phyloP scores from a whole-genome alignment of 1,140 invertebrate genomes.

The Ostrea denselamellosa region DNA sequence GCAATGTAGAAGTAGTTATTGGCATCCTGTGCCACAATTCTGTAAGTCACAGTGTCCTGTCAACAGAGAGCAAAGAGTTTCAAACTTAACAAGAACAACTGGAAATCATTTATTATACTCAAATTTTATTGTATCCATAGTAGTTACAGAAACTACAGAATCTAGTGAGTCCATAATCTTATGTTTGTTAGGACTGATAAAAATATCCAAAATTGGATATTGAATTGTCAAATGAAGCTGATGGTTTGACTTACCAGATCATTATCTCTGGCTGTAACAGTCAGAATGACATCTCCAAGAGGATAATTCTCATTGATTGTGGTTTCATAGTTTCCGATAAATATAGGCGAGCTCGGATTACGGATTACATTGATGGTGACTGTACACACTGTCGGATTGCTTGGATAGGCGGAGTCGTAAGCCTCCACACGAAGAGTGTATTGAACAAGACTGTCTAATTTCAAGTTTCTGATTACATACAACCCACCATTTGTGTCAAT shows the following conservation, averaged over 20 bases:
- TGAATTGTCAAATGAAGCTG: neutral
- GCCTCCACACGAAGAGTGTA: constrained; percentile 87
- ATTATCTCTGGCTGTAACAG: constrained; percentile 53
- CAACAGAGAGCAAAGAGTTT: neutral
- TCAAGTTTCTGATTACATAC: constrained; percentile 48
- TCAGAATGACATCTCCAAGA: constrained; percentile 45
- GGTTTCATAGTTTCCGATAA: constrained; percentile 83
- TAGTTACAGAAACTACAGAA: neutral
- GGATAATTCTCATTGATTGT: constrained; percentile 56
- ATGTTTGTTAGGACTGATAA: too few species aligned
- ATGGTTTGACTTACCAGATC: constrained; percentile 56
- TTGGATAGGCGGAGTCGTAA: constrained; percentile 91
- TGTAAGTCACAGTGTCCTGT: constrained; percentile 53
- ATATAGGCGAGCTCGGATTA: constrained; percentile 55
- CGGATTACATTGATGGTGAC: constrained; percentile 57
- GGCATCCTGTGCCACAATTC: constrained; percentile 40
- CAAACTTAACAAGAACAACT: neutral
- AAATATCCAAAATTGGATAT: too few species aligned
- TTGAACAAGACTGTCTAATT: constrained; percentile 48
- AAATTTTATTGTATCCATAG: neutral
- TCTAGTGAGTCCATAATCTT: too few species aligned
- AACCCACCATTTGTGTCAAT: constrained; percentile 56
- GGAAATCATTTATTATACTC: neutral
- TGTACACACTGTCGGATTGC: constrained; percentile 81
- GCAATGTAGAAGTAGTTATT: constrained; percentile 58